These are phyloP conservation scores for Myopa testacea DNA, from an alignment of 2,888 invertebrate genomes.

Conservation along the genomic window DNA sequence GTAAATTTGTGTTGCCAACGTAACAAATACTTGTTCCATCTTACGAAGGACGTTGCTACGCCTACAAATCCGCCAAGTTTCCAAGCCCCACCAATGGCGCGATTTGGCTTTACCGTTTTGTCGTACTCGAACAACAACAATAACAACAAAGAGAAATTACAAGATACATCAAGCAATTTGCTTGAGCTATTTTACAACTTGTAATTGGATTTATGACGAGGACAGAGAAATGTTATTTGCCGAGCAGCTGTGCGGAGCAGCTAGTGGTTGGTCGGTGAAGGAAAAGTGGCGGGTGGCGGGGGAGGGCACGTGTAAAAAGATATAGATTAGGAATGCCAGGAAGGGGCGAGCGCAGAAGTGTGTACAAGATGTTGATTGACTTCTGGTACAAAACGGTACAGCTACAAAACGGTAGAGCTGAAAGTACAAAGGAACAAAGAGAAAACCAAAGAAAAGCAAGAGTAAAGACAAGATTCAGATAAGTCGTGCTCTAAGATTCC, in stretches of 20 bases:
- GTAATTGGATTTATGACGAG: constrained; percentile 57
- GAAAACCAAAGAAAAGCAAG: not conserved
- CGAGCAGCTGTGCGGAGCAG: not conserved
- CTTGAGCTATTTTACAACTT: constrained; percentile 50
- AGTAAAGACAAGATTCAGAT: not conserved
- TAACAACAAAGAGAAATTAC: constrained; percentile 36
- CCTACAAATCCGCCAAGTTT: not conserved
- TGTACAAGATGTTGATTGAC: too few relatives aligned
- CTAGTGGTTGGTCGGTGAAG: not conserved
- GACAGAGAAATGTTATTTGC: constrained; percentile 21
- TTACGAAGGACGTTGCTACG: not conserved
- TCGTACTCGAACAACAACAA: not conserved
- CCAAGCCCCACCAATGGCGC: too few relatives aligned
- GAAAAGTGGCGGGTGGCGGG: too few relatives aligned
- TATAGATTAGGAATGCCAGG: not conserved
- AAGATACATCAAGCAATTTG: constrained; percentile 39
- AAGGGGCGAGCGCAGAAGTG: not conserved
- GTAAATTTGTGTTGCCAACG: constrained; percentile 19
- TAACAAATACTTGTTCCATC: constrained; percentile 9
- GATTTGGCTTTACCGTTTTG: not conserved
- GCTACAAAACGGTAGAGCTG: too few relatives aligned
- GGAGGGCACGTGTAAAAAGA: not conserved
- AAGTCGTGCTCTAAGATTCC: not conserved
- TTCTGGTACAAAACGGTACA: too few relatives aligned
- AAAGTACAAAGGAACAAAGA: not conserved